phyloP scores from a whole-genome alignment of 2,797 vertebrate species.

The Eulemur albifrons region DNA sequence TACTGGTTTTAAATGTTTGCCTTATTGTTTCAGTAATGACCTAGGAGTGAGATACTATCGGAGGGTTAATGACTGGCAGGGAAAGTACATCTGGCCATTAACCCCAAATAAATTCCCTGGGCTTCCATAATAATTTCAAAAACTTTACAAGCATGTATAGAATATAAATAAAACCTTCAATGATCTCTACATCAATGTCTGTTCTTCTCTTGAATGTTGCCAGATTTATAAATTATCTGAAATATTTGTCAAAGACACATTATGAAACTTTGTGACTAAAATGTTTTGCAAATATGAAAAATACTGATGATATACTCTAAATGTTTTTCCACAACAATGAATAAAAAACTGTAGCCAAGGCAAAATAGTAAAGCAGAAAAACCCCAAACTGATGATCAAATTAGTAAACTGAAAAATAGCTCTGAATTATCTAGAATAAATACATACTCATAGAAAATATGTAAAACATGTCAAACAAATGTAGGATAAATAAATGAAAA shows the following conservation, averaged over 20 bases:
- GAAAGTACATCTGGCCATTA: slow-evolving; percentile 72
- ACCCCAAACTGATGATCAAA: neutral
- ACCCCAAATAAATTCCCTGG: slow-evolving; percentile 67
- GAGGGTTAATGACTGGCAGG: slow-evolving; percentile 70
- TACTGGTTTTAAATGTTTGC: slow-evolving; percentile 55
- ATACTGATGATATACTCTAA: neutral
- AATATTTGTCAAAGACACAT: neutral
- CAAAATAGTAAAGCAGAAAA: neutral
- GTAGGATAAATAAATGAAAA: neutral
- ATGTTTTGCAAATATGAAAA: neutral
- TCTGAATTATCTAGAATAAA: neutral
- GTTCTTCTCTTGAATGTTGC: neutral
- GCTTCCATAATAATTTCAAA: slow-evolving; percentile 72
- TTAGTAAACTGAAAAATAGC: neutral
- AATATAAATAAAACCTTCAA: slow-evolving; percentile 60
- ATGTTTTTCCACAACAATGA: neutral
- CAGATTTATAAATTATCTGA: slow-evolving; percentile 15
- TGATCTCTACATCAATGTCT: neutral
- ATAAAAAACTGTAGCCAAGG: neutral
- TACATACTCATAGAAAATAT: neutral
- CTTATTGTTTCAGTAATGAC: slow-evolving; percentile 68
- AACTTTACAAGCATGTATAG: slow-evolving; percentile 57
- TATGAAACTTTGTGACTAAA: neutral
- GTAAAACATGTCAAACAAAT: neutral
- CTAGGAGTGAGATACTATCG: slow-evolving; percentile 41